Base-by-base conservation (phyloP, 2,797 vertebrate species). In the Malacoraja senta region DNA sequence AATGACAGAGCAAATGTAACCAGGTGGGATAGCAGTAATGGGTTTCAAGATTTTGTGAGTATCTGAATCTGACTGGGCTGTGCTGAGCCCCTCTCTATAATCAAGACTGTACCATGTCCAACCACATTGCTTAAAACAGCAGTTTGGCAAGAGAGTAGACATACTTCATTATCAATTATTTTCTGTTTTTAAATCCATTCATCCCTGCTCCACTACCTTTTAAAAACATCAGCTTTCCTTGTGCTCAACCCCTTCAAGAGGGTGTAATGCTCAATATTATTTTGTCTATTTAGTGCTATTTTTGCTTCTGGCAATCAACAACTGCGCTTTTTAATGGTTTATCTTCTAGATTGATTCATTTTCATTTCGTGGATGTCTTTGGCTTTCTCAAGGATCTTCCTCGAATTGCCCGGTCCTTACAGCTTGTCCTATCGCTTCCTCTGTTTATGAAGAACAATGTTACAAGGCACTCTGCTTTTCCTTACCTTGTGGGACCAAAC, bases 1-100 rank as follows among this genome's bases (percentile, higher is more conserved):
- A 92, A 92, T 74, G 90, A 92, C 90, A 92, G 90, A 76, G 71
- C 84, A 92, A 92, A 92, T 92, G 90, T 92, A 92, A 92, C 90
- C 90, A 92, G 90, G 90, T 92, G 90, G 90, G 68, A 92, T 71
- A 74, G 72, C 38, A 44, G 72, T 92, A 92, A 92, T 92, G 71
- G 90, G 38, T 92, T 74, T 76, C 71, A 76, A 92, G 35, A 24
- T 92, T 92, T 92, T 8, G 26, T 74, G 71, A 76, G 90, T 92
- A 76, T 44, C 38, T 76, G 71, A 58, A 72, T 92, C 24, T 92
- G 72, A 92, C 35, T 17, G 61, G 24, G 12, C 71, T 92, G 15
- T 12, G 3, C 68, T n/a, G 90, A 92, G 44, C 24, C 63, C 90
- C 68, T 76, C 68, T 53, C 72, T 10, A 21, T 92, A 58, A 92